phyloP scores from a whole-genome alignment of 2,113 vertebrate species.

The Eurystomus gularis region DNA sequence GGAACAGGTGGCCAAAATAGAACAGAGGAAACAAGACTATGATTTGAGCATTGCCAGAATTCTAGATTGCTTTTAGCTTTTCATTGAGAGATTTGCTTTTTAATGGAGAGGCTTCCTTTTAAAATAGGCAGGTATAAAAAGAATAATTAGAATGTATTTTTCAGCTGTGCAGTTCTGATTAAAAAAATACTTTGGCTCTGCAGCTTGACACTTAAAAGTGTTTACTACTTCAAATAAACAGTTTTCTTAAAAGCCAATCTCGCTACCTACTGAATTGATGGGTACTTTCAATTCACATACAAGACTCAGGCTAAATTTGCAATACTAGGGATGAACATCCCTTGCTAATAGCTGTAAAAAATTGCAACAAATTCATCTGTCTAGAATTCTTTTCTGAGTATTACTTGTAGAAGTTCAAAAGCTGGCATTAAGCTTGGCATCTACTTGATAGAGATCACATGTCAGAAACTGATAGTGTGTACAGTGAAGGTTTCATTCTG shows the following conservation, averaged over 20 bases:
- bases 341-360: not conserved
- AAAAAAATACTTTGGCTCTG: not conserved
- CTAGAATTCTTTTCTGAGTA: not conserved
- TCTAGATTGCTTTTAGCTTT: not conserved
- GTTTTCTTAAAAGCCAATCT: not conserved
- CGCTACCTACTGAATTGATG: not conserved
- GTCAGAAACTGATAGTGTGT: not conserved
- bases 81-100: not conserved
- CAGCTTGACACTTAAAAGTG: not conserved
- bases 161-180: not conserved
- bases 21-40: not conserved
- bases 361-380: not conserved
- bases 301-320: not conserved
- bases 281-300: not conserved
- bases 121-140: not conserved
- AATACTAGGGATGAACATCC: not conserved
- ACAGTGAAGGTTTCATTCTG: not conserved
- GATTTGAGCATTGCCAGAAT: not conserved
- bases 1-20: not conserved
- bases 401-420: not conserved
- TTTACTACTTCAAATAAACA: not conserved
- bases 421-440: not conserved
- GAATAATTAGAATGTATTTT: not conserved
- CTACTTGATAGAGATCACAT: not conserved
- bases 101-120: not conserved